phyloP scores from a whole-genome alignment of 1,140 invertebrate genomes.

The Coenobita brevimanus region DNA sequence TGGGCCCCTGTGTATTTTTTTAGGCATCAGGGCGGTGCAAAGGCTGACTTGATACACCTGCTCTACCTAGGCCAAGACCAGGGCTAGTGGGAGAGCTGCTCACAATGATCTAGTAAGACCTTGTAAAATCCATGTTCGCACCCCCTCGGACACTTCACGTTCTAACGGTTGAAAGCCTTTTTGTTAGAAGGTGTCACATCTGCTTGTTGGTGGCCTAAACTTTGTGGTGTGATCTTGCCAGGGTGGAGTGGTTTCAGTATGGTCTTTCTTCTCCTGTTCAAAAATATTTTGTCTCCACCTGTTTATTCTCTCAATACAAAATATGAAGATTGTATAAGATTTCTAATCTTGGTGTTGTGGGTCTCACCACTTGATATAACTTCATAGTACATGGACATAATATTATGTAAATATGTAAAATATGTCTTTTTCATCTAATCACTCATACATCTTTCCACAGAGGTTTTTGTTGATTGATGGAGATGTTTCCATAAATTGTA shows the following conservation, averaged over 20 bases:
- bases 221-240: constrained; percentile 24
- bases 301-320: not conserved
- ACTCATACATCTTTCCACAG: too few relatives aligned
- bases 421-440: too few relatives aligned
- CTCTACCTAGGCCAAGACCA: constrained; percentile 57
- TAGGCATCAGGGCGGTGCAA: constrained; percentile 52
- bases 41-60: constrained; percentile 53
- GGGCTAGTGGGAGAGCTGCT: constrained; percentile 36
- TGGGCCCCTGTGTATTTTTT: constrained; percentile 27
- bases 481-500: too few relatives aligned
- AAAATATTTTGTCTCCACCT: not conserved
- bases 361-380: too few relatives aligned
- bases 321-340: constrained; percentile 13
- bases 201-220: constrained; percentile 43
- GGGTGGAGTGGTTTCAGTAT: not conserved
- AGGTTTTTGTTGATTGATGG: too few relatives aligned
- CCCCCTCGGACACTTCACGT: constrained; percentile 29
- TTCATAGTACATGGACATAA: too few relatives aligned
- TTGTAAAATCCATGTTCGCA: constrained; percentile 35
- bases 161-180: not conserved
- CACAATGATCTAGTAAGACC: constrained; percentile 52
- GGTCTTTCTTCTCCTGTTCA: not conserved
- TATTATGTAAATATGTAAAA: constrained; percentile 24
- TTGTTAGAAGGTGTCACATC: constrained; percentile 17
- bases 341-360: constrained; percentile 5